Evolutionary conservation across 2,888 invertebrate genomes (phyloP), one percentile per base, ranked within the genome.

Genomic region (Hoplodrina blanda): DNA sequence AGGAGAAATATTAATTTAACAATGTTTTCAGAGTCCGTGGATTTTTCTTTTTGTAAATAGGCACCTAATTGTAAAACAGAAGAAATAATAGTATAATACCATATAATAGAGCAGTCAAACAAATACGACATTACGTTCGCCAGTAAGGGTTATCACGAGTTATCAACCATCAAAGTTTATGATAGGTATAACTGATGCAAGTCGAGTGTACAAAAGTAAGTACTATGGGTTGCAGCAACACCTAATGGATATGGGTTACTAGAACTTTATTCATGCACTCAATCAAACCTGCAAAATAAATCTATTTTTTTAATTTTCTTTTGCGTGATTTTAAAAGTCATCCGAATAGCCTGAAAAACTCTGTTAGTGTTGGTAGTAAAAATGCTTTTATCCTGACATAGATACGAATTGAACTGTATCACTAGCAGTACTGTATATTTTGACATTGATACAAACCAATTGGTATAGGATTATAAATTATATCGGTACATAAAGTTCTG

Each of bases 201-300:
- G 57, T 37, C 49, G 54, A 52, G 56, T 71, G 41, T 41, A 65
- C 68, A 15, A n/a, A 30, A 30, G 20, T 64, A 33, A 69, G 61
- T 75, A 67, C 66, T 60, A 62, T 41, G 33, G 20, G 15, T 37
- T 56, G 44, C 55, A 50, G 49, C 68, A 20, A 46, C 30, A 56
- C 55, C 75, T 76, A 82, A 84, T 78, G 77, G 70, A 75, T 73
- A 70, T 82, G 59, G 73, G 78, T 85, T 69, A 82, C 73, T 73
- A 59, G 71, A 50, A 65, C 71, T 82, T 77, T 69, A 74, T 73
- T 69, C 64, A 52, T 20, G 64, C 71, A 69, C 49, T 62, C 55
- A 57, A 76, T 70, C 52, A 60, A 68, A 53, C 53, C 50, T 49
- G 30, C 37, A 59, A 68, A 57, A 64, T 54, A 63, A 61, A 63